phyloP scores from a whole-genome alignment of 1,140 invertebrate species.

The Nasonia longicornis region DNA sequence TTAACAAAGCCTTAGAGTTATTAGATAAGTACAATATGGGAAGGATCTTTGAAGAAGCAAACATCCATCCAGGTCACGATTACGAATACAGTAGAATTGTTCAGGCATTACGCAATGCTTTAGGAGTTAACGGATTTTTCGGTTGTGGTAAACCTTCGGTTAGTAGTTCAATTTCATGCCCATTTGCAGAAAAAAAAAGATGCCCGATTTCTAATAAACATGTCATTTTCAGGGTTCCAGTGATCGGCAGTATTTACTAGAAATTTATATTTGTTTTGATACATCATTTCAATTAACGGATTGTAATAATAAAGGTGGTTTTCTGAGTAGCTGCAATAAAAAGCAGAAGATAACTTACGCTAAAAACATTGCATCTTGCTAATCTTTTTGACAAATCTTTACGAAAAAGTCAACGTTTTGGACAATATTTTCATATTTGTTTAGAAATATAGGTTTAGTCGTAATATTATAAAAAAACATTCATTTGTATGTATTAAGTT shows the following conservation, averaged over 20 bases:
- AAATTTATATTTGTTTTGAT: slow-evolving; percentile 17
- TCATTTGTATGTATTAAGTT: too few relatives aligned
- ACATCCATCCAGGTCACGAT: not conserved
- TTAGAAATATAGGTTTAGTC: too few relatives aligned
- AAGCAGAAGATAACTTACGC: not conserved
- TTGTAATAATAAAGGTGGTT: not conserved
- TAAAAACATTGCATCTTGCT: not conserved
- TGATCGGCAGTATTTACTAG: not conserved
- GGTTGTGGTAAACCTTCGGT: not conserved
- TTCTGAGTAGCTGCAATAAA: not conserved
- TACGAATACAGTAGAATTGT: not conserved
- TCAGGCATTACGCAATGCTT: not conserved
- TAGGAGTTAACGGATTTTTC: not conserved
- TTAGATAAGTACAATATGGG: slow-evolving; percentile 1
- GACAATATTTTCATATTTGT: too few relatives aligned
- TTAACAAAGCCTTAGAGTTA: not conserved
- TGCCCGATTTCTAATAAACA: not conserved
- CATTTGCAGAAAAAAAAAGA: not conserved
- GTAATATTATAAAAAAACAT: too few relatives aligned
- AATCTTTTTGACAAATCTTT: too few relatives aligned
- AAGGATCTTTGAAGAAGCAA: not conserved
- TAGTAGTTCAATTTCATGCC: not conserved
- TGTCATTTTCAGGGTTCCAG: not conserved
- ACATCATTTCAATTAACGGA: not conserved
- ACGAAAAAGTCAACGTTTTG: too few relatives aligned